Conservation (phyloP, 2,113 vertebrate genomes). For the Archilochus colubris region DNA sequence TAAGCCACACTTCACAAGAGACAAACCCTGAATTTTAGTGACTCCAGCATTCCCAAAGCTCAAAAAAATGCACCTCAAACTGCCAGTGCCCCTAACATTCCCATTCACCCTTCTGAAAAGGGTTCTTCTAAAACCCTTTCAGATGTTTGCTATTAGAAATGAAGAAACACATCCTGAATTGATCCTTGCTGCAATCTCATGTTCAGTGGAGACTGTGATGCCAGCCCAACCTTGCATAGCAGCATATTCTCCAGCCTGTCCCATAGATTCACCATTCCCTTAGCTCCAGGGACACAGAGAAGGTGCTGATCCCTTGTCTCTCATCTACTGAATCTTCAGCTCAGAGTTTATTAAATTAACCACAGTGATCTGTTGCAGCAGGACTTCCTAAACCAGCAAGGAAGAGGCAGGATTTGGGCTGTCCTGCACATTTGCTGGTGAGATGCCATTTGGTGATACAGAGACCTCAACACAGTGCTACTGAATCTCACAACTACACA, state of each 20-base stretch:
- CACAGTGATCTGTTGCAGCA: not conserved
- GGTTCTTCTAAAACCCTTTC: not conserved
- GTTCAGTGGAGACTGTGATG: not conserved
- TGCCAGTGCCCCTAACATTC: not conserved
- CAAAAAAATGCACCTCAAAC: not conserved
- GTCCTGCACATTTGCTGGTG: constrained; percentile 14
- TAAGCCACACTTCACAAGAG: not conserved
- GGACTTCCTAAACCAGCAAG: not conserved
- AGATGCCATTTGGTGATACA: constrained; percentile 13
- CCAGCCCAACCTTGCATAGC: not conserved
- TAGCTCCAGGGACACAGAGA: not conserved
- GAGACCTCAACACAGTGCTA: constrained; percentile 37
- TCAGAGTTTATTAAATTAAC: not conserved
- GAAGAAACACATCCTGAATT: not conserved
- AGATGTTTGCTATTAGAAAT: not conserved
- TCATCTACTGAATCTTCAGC: not conserved
- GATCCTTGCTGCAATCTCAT: not conserved
- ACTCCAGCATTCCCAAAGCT: not conserved
- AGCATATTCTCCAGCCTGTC: not conserved
- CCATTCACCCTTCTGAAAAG: not conserved
- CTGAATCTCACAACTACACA: not conserved
- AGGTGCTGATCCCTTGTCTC: not conserved
- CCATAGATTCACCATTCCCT: not conserved
- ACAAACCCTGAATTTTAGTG: not conserved
- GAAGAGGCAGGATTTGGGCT: not conserved